Conservation (phyloP, 2,797 vertebrate species). For the Apodemus agrarius region DNA sequence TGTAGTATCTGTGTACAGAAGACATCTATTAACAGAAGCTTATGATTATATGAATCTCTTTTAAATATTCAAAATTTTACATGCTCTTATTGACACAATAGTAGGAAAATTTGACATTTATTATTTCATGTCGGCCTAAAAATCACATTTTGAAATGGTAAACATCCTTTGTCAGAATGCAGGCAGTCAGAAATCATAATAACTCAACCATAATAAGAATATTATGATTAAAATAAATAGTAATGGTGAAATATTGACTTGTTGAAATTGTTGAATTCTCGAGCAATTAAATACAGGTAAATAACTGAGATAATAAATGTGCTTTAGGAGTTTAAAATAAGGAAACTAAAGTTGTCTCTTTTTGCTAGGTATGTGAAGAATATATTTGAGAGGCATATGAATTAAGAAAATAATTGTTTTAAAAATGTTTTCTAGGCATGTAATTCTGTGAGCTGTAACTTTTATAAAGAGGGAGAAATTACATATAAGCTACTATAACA, state of each 20-base stretch:
- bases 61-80: background rate
- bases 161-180: background rate
- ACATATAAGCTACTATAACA: background rate
- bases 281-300: background rate
- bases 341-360: background rate
- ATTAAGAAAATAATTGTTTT: background rate
- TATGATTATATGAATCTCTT: background rate
- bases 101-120: background rate
- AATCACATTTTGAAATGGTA: background rate
- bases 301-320: background rate
- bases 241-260: background rate
- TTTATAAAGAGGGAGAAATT: background rate
- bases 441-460: background rate
- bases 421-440: background rate
- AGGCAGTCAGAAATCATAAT: background rate
- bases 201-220: background rate
- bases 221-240: background rate
- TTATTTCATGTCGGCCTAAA: background rate
- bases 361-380: background rate
- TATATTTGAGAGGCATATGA: background rate
- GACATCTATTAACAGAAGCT: background rate
- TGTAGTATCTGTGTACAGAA: background rate
- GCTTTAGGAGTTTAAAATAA: background rate
- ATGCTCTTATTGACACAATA: background rate
- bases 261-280: background rate